Percentiles rank a stretch among this genome's conserved stretches.
phyloP scores from a whole-genome alignment of 2,797 vertebrate genomes.

The Falco concolor region DNA sequence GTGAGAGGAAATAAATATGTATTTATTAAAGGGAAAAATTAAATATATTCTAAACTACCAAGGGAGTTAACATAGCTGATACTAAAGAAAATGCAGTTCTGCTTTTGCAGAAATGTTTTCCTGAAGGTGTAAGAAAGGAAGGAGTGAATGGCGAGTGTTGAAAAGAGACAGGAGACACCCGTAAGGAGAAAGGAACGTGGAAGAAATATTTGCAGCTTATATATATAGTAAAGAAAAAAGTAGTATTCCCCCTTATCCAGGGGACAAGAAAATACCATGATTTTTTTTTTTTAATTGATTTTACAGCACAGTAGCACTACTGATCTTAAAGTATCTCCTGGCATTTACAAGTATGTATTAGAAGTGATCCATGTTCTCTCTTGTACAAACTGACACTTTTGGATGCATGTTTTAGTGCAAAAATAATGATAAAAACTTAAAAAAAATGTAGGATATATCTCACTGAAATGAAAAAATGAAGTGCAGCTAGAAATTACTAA shows the following conservation, averaged over 20 bases:
- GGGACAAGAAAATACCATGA: neutral
- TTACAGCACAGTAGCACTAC: neutral
- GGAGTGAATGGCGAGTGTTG: neutral
- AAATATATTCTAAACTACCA: neutral
- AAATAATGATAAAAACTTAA: neutral
- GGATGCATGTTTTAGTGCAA: neutral
- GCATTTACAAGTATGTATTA: neutral
- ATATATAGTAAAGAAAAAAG: neutral
- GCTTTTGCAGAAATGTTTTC: slow-evolving; percentile 28
- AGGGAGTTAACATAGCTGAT: slow-evolving; percentile 12
- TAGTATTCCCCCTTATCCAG: neutral
- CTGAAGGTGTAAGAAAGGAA: neutral
- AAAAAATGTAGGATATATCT: neutral
- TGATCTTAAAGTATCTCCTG: neutral
- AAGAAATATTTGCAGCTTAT: neutral
- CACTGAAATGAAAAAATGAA: neutral
- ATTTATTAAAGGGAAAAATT: slow-evolving; percentile 27
- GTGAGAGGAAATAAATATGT: slow-evolving; percentile 39
- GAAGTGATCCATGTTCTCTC: neutral
- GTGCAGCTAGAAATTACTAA: neutral
- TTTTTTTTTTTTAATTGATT: neutral
- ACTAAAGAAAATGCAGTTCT: slow-evolving; percentile 5
- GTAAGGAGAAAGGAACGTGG: neutral
- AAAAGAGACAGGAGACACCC: neutral
- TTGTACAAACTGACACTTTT: neutral